A percentile compares a stretch with the other conserved stretches of the same genome.
Conservation (phyloP, 2,888 invertebrate genomes). For the Itoplectis maculator region DNA sequence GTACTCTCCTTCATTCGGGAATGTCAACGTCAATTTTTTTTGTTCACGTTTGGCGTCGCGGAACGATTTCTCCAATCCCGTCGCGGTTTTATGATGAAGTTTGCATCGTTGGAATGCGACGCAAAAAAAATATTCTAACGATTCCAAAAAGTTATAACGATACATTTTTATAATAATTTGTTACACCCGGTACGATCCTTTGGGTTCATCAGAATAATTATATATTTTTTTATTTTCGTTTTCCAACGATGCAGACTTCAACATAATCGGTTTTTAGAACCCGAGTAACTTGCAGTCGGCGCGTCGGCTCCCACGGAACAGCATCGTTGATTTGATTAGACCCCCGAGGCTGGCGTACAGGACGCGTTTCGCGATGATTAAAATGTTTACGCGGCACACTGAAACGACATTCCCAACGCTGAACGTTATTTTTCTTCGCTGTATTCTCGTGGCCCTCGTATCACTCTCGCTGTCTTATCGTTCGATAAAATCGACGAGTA, state of each 20-base stretch:
- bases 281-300: neutral
- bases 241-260: too few species aligned
- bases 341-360: neutral
- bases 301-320: slow-evolving; percentile 37
- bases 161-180: too few species aligned
- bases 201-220: too few species aligned
- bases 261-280: neutral
- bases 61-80: too few species aligned
- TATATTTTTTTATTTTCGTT: too few species aligned
- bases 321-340: slow-evolving; percentile 44
- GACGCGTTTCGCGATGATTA: slow-evolving; percentile 36
- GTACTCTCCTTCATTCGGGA: neutral
- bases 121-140: too few species aligned
- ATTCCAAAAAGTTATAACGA: too few species aligned
- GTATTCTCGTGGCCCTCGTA: slow-evolving; percentile 14
- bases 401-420: neutral
- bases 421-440: slow-evolving; percentile 26
- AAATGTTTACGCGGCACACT: slow-evolving; percentile 49
- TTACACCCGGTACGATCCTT: too few species aligned
- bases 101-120: too few species aligned
- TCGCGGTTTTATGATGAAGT: too few species aligned
- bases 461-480: neutral
- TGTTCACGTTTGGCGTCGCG: neutral
- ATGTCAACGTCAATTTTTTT: neutral
- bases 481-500: slow-evolving; percentile 5